phyloP scores from a whole-genome alignment of 2,888 invertebrate genomes.

The Ametastegia equiseti region DNA sequence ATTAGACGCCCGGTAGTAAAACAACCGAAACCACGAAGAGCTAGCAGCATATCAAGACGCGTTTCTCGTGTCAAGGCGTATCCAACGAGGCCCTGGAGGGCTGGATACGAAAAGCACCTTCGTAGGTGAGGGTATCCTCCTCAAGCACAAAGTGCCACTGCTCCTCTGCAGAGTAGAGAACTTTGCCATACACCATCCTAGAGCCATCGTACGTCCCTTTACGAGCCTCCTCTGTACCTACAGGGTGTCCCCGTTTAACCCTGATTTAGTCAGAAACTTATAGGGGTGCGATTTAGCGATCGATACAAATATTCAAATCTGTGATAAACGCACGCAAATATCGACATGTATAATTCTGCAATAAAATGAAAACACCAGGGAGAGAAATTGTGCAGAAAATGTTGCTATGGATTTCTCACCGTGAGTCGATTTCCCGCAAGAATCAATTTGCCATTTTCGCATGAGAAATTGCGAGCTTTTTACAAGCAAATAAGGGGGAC shows the following conservation, averaged over 20 bases:
- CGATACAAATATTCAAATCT: no score
- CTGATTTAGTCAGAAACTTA: not conserved
- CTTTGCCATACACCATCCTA: conserved; percentile 16
- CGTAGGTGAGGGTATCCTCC: not conserved
- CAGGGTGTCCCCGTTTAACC: not conserved
- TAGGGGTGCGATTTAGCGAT: no score
- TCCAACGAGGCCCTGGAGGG: conserved; percentile 39
- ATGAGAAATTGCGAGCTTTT: not conserved
- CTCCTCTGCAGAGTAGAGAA: conserved; percentile 36
- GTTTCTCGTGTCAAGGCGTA: conserved; percentile 34
- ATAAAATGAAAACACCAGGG: no score
- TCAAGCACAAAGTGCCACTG: not conserved
- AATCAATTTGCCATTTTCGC: not conserved
- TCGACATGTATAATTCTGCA: no score
- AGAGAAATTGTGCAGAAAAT: no score
- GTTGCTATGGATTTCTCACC: no score
- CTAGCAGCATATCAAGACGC: not conserved
- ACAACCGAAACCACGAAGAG: conserved; percentile 26
- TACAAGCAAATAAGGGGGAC: not conserved
- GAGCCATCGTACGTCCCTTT: conserved; percentile 25
- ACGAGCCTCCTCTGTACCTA: conserved; percentile 15
- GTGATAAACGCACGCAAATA: no score
- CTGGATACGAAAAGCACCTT: not conserved
- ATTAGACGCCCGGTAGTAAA: conserved; percentile 18
- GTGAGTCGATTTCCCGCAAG: not conserved